Conservation (phyloP, 2,113 vertebrate species). For the Tonatia bakeri region DNA sequence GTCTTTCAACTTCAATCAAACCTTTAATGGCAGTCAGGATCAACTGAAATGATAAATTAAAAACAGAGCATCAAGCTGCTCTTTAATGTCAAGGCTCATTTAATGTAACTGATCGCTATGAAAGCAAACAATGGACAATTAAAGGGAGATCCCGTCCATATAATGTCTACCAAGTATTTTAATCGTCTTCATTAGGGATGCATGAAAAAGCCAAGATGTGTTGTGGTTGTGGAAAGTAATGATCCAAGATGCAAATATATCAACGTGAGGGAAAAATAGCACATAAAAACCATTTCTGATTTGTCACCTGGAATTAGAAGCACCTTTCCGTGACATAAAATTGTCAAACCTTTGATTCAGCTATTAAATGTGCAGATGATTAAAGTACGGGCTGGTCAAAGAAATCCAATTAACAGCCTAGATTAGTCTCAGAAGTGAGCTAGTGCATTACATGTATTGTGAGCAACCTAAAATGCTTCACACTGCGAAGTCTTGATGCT, state of each 20-base stretch:
- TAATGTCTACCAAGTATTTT: constrained; percentile 63
- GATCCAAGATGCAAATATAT: constrained; percentile 67
- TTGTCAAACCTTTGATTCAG: constrained; percentile 34
- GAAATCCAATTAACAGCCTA: constrained; percentile 47
- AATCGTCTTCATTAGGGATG: constrained; percentile 74
- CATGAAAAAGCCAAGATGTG: constrained; percentile 62
- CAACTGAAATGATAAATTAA: constrained; percentile 73
- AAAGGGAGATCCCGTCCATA: constrained; percentile 51
- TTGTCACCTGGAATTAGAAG: constrained; percentile 67
- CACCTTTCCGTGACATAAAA: constrained; percentile 43
- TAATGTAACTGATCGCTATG: constrained; percentile 62
- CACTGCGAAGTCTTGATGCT: background rate
- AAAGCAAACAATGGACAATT: constrained; percentile 74
- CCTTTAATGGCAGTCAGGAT: constrained; percentile 38
- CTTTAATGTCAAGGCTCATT: constrained; percentile 72
- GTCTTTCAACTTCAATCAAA: background rate
- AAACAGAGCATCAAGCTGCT: constrained; percentile 53
- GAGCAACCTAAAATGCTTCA: constrained; percentile 17
- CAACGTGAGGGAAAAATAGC: constrained; percentile 48
- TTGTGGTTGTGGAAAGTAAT: constrained; percentile 66
- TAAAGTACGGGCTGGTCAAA: constrained; percentile 32
- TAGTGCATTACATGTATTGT: background rate
- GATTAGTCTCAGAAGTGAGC: constrained; percentile 32
- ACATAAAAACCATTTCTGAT: constrained; percentile 41
- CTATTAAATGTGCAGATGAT: constrained; percentile 51